Percentiles rank a stretch among this genome's conserved stretches.
Conservation (phyloP, 2,888 invertebrate genomes). For the Lasiommata megera region DNA sequence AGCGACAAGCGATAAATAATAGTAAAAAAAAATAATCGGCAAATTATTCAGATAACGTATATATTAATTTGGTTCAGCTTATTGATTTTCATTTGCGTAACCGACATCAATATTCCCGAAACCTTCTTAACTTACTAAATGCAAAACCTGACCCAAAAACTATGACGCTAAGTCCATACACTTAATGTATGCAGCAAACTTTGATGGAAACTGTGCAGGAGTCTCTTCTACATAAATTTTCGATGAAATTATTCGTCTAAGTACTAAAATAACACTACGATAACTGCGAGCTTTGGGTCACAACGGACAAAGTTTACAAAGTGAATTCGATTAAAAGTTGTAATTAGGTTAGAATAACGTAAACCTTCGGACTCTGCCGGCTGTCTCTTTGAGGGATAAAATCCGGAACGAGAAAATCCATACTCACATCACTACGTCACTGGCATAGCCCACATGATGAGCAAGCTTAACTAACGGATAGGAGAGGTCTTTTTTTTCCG, state of each 20-base stretch:
- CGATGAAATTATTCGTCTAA: slow-evolving; percentile 15
- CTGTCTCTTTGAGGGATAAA: too few relatives aligned
- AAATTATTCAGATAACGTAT: too few relatives aligned
- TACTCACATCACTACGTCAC: too few relatives aligned
- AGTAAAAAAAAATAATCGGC: too few relatives aligned
- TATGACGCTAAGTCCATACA: slow-evolving; percentile 8
- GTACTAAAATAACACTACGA: slow-evolving; percentile 11
- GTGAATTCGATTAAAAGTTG: slow-evolving; percentile 5
- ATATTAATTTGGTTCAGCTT: too few relatives aligned
- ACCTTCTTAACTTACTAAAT: neutral
- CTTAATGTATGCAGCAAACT: slow-evolving; percentile 14
- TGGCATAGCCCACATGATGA: too few relatives aligned
- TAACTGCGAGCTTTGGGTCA: slow-evolving; percentile 2
- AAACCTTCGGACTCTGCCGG: neutral
- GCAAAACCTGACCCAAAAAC: slow-evolving; percentile 17
- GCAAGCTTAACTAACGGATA: too few relatives aligned
- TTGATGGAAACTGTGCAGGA: slow-evolving; percentile 15
- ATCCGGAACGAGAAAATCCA: too few relatives aligned
- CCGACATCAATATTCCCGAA: too few relatives aligned
- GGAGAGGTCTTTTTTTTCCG: too few relatives aligned
- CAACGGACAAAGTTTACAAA: slow-evolving; percentile 1
- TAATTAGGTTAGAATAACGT: neutral
- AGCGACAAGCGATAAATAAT: too few relatives aligned
- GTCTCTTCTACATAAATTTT: slow-evolving; percentile 18
- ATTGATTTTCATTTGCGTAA: too few relatives aligned